Evolutionary conservation across 2,888 invertebrate species (phyloP), one percentile per base, ranked within the genome.

Genomic region (Piscicola geometra): DNA sequence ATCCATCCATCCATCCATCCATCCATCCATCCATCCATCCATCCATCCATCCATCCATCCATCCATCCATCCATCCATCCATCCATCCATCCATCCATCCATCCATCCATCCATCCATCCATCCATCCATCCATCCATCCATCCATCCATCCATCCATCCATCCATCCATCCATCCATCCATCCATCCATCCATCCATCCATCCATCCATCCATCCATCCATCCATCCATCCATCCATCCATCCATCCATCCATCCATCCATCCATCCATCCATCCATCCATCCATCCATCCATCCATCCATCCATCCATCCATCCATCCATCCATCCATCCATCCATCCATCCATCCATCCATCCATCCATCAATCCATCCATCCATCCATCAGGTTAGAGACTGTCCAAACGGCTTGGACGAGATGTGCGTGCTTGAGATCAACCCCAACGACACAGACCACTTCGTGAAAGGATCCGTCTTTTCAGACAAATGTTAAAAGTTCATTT

Each of bases 101-200:
- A 25, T 56, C 5, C 60, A 56, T 56, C 60, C 60, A 25, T 56
- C 25, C n/a, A 56, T 15, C 25, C 41, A 41, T 41, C 35, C 33
- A 33, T 68, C 21, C 32, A 33, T 33, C 15, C 32, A 68, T 41
- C 60, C 60, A 56, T 25, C 60, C 60, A 56, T 56, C 60, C n/a
- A 56, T 56, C 60, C 60, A 41, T 41, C 41, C 41, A 41, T 41
- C 41, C 30, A 28, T 21, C 28, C 36, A 41, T 28, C 35, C 41
- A 79, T 77, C 25, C 60, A 18, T 56, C 60, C 60, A 56, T 25
- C 60, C 60, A 56, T 56, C 21, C 60, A 41, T 41, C 41, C 15
- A 41, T 41, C 5, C 41, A 41, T 15, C 41, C 41, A 41, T 41
- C 41, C 41, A 41, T 41, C 41, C 41, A 41, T 41, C 41, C 5